These are phyloP conservation scores for Axinella damicornis DNA, from an alignment of 37 sponge, comb jelly and placozoan genomes.

Conservation along the genomic window DNA sequence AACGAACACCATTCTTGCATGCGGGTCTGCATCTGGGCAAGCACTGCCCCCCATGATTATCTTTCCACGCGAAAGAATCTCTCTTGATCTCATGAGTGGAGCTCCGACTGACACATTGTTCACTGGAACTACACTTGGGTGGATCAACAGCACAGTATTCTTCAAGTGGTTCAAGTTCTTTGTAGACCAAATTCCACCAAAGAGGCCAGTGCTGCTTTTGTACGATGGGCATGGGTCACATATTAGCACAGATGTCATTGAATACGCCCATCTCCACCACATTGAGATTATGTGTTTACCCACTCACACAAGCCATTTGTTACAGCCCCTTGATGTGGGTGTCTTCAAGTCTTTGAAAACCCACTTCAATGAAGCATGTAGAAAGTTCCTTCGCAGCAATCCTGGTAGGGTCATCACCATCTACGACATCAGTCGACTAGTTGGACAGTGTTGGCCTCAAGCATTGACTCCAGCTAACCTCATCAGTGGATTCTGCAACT, in stretches of 20 bases:
- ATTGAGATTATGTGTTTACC: no score
- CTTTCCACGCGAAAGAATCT: conserved; percentile 7
- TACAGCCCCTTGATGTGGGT: conserved; percentile 48
- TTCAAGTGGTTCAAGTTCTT: conserved; percentile 41
- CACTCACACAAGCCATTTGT: conserved; percentile 30
- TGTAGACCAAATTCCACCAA: conserved; percentile 29
- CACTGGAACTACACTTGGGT: conserved; percentile 34
- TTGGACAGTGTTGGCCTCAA: conserved; percentile 20
- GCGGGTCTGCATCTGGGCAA: conserved; percentile 55
- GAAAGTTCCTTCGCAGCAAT: conserved; percentile 24
- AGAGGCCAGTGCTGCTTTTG: conserved; percentile 18
- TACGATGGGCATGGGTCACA: conserved; percentile 59
- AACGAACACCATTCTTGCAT: conserved; percentile 54
- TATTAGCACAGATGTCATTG: conserved; percentile 21
- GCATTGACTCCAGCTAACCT: conserved; percentile 26
- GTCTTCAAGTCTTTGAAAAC: conserved; percentile 41
- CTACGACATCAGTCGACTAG: neutral
- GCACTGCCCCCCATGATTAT: conserved; percentile 61
- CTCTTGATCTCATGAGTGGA: neutral
- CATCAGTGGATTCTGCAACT: conserved; percentile 21
- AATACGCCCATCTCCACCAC: no score
- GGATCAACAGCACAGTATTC: conserved; percentile 42
- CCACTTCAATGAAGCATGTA: conserved; percentile 40
- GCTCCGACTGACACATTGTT: conserved; percentile 58
- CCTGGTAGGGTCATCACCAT: conserved; percentile 41